Evolutionary conservation across 2,888 invertebrate genomes (phyloP), one percentile per base, ranked within the genome.

Genomic region (Drosophila macrothrix): DNA sequence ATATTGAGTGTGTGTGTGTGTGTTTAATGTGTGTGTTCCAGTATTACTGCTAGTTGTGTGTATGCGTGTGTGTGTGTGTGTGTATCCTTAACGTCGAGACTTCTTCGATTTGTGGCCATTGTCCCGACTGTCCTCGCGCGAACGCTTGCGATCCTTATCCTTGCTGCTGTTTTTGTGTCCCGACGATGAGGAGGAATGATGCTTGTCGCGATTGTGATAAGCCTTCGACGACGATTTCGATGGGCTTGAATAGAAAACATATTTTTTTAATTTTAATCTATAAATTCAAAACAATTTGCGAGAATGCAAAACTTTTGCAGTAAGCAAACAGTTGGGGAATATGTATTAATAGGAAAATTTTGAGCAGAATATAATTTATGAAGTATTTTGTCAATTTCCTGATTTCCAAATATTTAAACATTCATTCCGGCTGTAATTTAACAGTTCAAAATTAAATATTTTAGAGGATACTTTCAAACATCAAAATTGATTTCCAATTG

Each of bases 111-210:
- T 95, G 91, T 94, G 94, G 79, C 94, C 94, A 84, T 94, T 94
- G 53, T 96, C 96, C 59, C 95, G 94, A 91, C 96, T 96, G 81
- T 96, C 96, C 71, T 97, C 97, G 31, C 97, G 95, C 46, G 96
- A 95, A 52, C 97, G 95, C 93, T 97, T 97, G 69, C 93, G 93
- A 84, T 93, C 93, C 94, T 65, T 95, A 93, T 90, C 95, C 94
- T 93, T 92, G 76, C 93, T 93, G 81, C 92, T 93, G 83, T 84
- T 90, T 76, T 92, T 92, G 82, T 92, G 91, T 67, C 84, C 90
- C 56, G 92, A 90, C 62, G 91, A 88, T 59, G 92, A 90, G 70
- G 90, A 89, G 90, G 92, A 92, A 90, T 92, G 88, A 84, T 93
- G 92, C 74, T 92, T 92, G 78, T 92, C 92, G 41, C 93, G 91